These are phyloP conservation scores for Marmota flaviventris DNA, from an alignment of 2,113 vertebrate genomes.

Conservation along the genomic window DNA sequence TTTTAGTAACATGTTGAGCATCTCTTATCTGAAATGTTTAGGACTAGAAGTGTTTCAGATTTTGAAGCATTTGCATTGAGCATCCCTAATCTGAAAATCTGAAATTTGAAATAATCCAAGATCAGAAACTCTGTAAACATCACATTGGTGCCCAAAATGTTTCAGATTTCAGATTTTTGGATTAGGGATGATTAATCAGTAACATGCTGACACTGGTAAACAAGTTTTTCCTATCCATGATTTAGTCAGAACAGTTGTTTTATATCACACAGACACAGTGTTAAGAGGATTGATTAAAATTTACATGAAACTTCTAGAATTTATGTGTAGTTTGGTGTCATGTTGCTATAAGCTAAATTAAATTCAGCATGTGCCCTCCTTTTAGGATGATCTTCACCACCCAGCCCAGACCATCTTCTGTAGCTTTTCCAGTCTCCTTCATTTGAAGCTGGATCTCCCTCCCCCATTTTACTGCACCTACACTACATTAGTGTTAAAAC, in stretches of 20 bases:
- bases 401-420: too few relatives aligned
- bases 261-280: background rate
- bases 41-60: background rate
- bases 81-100: background rate
- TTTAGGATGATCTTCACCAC: background rate
- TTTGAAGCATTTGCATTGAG: background rate
- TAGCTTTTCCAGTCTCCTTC: background rate
- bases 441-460: background rate
- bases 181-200: background rate
- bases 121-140: background rate
- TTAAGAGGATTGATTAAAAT: background rate
- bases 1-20: background rate
- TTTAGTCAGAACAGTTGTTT: background rate
- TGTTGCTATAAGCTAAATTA: background rate
- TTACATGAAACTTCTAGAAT: constrained; percentile 12
- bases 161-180: background rate
- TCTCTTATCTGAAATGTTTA: background rate
- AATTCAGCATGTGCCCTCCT: background rate
- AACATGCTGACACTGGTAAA: background rate
- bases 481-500: background rate
- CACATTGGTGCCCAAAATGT: background rate
- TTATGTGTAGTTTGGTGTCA: background rate
- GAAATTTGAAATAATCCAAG: background rate
- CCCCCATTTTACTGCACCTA: background rate
- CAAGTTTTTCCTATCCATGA: background rate